Evolutionary conservation across 2,888 invertebrate species (phyloP).

Genomic region (Acleris holmiana): DNA sequence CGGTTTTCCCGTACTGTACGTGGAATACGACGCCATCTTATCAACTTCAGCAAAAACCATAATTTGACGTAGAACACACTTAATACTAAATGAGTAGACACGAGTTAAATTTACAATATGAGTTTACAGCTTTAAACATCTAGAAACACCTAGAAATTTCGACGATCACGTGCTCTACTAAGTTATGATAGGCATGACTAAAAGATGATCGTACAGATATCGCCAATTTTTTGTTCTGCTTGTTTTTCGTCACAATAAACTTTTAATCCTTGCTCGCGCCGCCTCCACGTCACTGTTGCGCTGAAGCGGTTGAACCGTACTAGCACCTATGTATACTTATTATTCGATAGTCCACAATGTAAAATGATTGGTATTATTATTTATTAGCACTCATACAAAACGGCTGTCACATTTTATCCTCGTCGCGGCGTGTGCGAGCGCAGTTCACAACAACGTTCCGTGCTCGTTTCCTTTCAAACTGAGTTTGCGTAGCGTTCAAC

Average conservation of each 20-base stretch:
- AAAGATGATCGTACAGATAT: conserved; percentile 60
- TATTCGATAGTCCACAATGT: conserved; percentile 56
- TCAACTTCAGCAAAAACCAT: conserved; percentile 81
- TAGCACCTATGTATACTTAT: conserved; percentile 44
- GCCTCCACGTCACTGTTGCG: conserved; percentile 74
- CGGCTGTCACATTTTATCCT: conserved; percentile 76
- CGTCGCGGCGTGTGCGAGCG: conserved; percentile 58
- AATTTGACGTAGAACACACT: conserved; percentile 73
- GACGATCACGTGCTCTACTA: conserved; percentile 64
- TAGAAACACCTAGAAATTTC: conserved; percentile 79
- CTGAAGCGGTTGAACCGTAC: conserved; percentile 55
- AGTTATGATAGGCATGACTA: conserved; percentile 61
- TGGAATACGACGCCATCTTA: conserved; percentile 81
- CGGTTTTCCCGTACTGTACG: conserved; percentile 78
- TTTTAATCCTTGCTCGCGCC: conserved; percentile 71
- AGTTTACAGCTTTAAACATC: conserved; percentile 57
- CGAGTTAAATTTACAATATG: conserved; percentile 57
- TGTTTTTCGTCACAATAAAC: conserved; percentile 75
- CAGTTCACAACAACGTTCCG: conserved; percentile 56
- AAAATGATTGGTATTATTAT: conserved; percentile 57
- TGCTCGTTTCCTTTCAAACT: conserved; percentile 71
- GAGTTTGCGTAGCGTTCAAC: conserved; percentile 76
- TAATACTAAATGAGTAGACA: conserved; percentile 66
- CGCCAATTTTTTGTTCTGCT: conserved; percentile 69
- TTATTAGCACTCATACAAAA: conserved; percentile 67